These are phyloP conservation scores for Astropecten irregularis DNA, from an alignment of 53 echinoderm and acorn worm species.

Conservation along the genomic window DNA sequence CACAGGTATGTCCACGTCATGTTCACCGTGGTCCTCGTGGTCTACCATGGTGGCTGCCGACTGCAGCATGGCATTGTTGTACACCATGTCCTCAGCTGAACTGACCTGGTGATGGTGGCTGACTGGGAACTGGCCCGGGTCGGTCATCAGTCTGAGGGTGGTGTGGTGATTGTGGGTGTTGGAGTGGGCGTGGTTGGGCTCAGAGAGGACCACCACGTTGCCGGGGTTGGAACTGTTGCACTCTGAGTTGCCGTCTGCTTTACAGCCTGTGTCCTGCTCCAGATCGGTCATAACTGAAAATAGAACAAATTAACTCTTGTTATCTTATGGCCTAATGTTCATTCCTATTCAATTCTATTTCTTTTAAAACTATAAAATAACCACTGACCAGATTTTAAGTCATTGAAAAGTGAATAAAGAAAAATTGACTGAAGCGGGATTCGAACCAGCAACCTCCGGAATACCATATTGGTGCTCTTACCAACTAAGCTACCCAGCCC, in stretches of 20 bases:
- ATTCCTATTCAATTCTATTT: not conserved
- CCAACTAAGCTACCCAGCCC: no score
- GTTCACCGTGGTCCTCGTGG: slow-evolving; percentile 40
- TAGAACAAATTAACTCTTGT: no score
- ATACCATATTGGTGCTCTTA: no score
- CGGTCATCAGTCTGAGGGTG: slow-evolving; percentile 78
- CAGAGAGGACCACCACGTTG: slow-evolving; percentile 72
- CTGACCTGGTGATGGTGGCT: slow-evolving; percentile 32
- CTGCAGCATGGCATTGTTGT: slow-evolving; percentile 79
- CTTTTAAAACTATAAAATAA: no score
- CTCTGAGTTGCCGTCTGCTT: not conserved
- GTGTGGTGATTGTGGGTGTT: slow-evolving; percentile 54
- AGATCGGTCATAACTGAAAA: slow-evolving; percentile 63
- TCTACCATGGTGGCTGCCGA: slow-evolving; percentile 59
- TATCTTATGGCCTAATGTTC: not conserved
- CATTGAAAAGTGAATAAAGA: no score
- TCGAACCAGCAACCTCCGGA: no score
- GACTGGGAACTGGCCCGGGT: slow-evolving; percentile 26
- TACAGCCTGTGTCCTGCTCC: slow-evolving; percentile 56
- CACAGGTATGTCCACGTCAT: slow-evolving; percentile 51
- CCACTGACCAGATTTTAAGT: no score
- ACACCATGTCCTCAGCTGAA: slow-evolving; percentile 64
- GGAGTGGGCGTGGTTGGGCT: slow-evolving; percentile 57
- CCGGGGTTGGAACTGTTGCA: slow-evolving; percentile 2
- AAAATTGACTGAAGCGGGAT: no score